Base-by-base conservation (phyloP, 23 tunicate genomes). In the Ciona savignyi region DNA sequence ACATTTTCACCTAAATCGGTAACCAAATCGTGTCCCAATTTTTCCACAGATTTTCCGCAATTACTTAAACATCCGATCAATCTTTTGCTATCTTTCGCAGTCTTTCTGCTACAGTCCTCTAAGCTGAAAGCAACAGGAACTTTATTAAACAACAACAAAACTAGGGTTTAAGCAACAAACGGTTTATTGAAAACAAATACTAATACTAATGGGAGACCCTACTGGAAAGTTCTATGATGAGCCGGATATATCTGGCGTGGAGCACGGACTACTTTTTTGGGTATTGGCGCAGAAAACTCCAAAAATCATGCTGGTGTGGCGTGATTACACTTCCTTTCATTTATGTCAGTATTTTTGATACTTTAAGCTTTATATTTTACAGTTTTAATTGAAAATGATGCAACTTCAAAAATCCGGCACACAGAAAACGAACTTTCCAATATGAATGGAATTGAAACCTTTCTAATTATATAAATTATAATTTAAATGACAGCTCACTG, bases 51-150 rank as follows among this genome's bases (percentile, higher is more conserved):
- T 73, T 70, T 82, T 23, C 84, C 77, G 27, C 65, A 73, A 15
- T 71, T 76, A 64, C 34, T 34, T 26, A 32, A 35, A 15, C 86
- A 81, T 51, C 65, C 66, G 0, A 74, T 74, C 23, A 78, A n/a
- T 65, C 81, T 81, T 51, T 77, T 77, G 67, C 84, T 74, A 60
- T 81, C 80, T 66, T 88, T 88, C 33, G 33, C n/a, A 27, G 81
- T 66, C 49, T 72, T 77, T 66, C 81, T 88, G 66, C 87, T 81
- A 26, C 75, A 78, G 6, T 88, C 96, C 68, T 81, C 96, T 30
- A 82, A 73, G 66, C 96, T 88, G 30, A 25, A 24, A 75, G 21
- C 23, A 67, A 33, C 25, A 0, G 15, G 3, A 65, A 49, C 15
- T 15, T 49, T 11, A 49, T 49, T 49, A 11, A 49, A 49, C 20